Evolutionary conservation across 2,888 invertebrate genomes (phyloP).

Genomic region (Catonia carolina): DNA sequence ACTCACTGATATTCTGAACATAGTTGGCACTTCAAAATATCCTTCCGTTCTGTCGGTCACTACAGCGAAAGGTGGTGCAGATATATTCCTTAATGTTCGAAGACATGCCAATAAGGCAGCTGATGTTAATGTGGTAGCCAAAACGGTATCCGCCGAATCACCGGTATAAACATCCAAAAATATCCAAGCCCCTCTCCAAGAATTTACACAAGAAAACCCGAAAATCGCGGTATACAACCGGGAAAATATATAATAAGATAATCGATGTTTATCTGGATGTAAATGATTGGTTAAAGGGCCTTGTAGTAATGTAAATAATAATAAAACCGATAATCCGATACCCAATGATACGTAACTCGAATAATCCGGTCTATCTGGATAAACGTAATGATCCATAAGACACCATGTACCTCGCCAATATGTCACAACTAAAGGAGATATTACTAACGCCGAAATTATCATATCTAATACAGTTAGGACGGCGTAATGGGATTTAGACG

Average conservation of each 20-base stretch:
- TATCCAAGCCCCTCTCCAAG: conserved; percentile 82
- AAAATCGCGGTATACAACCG: conserved; percentile 68
- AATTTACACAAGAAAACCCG: conserved; percentile 75
- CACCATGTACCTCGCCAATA: conserved; percentile 86
- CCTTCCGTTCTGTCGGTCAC: conserved; percentile 65
- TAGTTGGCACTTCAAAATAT: conserved; percentile 78
- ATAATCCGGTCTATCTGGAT: conserved; percentile 51
- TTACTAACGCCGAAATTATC: conserved; percentile 61
- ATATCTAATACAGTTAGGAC: conserved; percentile 64
- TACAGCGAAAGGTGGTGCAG: conserved; percentile 74
- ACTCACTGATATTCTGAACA: conserved; percentile 74
- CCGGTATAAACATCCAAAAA: conserved; percentile 64
- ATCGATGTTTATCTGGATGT: conserved; percentile 60
- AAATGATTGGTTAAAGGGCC: conserved; percentile 51
- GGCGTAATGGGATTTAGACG: conserved; percentile 47
- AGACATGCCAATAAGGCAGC: conserved; percentile 62
- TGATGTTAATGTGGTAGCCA: conserved; percentile 54
- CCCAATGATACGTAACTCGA: conserved; percentile 62
- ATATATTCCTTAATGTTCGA: conserved; percentile 67
- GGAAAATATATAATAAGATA: conserved; percentile 62
- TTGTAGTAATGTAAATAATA: conserved; percentile 63
- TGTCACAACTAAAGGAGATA: conserved; percentile 73
- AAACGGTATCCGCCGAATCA: conserved; percentile 51
- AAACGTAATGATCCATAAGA: conserved; percentile 64
- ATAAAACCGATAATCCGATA: conserved; percentile 63